Percentiles rank a stretch among this genome's conserved stretches.
phyloP scores from a whole-genome alignment of 2,888 invertebrate species.

The Monoplex corrugatus region DNA sequence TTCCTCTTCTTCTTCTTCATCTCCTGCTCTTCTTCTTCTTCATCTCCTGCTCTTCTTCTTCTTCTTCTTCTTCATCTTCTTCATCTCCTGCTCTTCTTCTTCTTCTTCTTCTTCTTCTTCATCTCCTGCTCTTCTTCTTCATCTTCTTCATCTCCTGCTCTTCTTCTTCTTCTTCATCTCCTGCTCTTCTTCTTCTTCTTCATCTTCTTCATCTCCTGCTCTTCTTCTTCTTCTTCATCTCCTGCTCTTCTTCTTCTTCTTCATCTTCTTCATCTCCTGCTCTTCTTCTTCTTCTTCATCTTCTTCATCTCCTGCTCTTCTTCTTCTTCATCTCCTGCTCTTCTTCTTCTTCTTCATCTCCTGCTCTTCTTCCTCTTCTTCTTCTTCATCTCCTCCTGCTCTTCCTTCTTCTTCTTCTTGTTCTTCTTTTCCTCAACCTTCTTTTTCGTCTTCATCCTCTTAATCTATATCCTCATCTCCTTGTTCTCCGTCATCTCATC shows the following conservation, averaged over 20 bases:
- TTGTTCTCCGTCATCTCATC: no score
- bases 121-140: not conserved
- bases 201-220: not conserved
- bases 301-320: not conserved
- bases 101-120: not conserved
- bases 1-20: not conserved
- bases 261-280: not conserved
- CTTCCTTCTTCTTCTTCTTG: not conserved
- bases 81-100: no score
- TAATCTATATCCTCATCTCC: not conserved
- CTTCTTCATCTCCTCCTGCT: not conserved
- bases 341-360: not conserved
- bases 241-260: not conserved
- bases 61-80: no score
- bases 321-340: no score
- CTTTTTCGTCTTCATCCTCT: not conserved
- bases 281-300: not conserved
- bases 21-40: not conserved
- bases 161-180: not conserved
- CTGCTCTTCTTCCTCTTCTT: not conserved
- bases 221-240: not conserved
- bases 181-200: conserved; percentile 21
- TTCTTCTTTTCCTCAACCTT: not conserved
- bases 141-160: not conserved
- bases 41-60: not conserved